Evolutionary conservation across 2,113 vertebrate genomes (phyloP), one percentile per base, ranked within the genome.

Genomic region (Etia nguti): DNA sequence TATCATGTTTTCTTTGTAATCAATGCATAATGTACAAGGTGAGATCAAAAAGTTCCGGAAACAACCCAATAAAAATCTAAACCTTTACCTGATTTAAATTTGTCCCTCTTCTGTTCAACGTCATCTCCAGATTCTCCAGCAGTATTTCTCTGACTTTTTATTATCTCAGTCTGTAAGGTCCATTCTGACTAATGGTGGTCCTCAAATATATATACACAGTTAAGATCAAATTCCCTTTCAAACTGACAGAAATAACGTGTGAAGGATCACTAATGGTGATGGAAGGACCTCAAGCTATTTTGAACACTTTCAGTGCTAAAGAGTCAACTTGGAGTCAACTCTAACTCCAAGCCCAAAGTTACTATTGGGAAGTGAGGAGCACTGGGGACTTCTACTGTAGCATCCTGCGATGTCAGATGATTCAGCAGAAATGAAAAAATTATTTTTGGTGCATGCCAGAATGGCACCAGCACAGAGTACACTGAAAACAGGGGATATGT

Each of bases 201-300:
- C 60, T 65, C 60, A 38, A 65, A 65, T 2, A 13, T 38, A 13
- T 38, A 65, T 1, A 1, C 18, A n/a, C n/a, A 5, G 9, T 62
- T 62, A 62, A 62, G 20, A 38, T 65, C 6, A 65, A 65, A 65
- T 65, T 65, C 60, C 31, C 60, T 38, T n/a, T 65, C 10, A 65
- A 65, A 38, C 34, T 2, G 2, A 65, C 6, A 2, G 36, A 38
- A 38, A 38, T 9, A 9, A 38, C 8, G 3, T 38, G 36, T 38
- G 36, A 38, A 68, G 36, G 11, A 2, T 1, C 62, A 68, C n/a
- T 4, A 20, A 20, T 20, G 62, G 36, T 68, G 11, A 41, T 15
- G n/a, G 7, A 68, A 1, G 36, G 20, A 68, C n/a, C 0, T 41
- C 7, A 11, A 41, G 62, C 36, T 41, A 24, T 9, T 68, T 36